phyloP scores from a whole-genome alignment of 2,113 vertebrate genomes.

The Symphodus melops region DNA sequence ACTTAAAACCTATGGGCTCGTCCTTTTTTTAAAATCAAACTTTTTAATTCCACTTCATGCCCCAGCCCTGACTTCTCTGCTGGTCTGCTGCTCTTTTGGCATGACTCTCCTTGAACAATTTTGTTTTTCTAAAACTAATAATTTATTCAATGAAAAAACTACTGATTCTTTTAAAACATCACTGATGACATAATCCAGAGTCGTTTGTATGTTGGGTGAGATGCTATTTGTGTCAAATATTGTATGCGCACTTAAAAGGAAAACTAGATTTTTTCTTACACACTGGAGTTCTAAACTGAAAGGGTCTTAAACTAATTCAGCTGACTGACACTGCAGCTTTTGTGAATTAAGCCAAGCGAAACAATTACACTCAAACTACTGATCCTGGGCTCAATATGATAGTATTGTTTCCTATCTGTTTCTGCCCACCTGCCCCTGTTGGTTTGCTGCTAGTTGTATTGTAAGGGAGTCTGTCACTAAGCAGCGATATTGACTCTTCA shows the following conservation, averaged over 20 bases:
- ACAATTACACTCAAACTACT: conserved; percentile 65
- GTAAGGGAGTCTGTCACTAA: conserved; percentile 77
- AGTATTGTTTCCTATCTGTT: conserved; percentile 75
- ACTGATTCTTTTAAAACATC: conserved; percentile 82
- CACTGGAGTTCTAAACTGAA: conserved; percentile 82
- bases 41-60: conserved; percentile 16
- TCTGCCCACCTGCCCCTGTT: conserved; percentile 57
- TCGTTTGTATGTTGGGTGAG: conserved; percentile 66
- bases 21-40: conserved; percentile 8
- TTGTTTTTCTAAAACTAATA: conserved; percentile 88
- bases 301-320: conserved; percentile 3
- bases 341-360: conserved; percentile 16
- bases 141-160: conserved; percentile 95
- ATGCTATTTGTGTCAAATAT: conserved; percentile 47
- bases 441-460: conserved; percentile 93
- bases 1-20: conserved; percentile 36
- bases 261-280: conserved; percentile 37
- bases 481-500: conserved; percentile 59
- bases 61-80: conserved; percentile 38
- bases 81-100: conserved; percentile 60
- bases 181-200: conserved; percentile 79
- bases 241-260: conserved; percentile 44
- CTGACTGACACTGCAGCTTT: conserved; percentile 27
- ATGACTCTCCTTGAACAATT: conserved; percentile 67
- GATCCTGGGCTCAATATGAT: conserved; percentile 75